Evolutionary conservation across 2,888 invertebrate genomes (phyloP).

Genomic region (Nemotelus nigrinus): DNA sequence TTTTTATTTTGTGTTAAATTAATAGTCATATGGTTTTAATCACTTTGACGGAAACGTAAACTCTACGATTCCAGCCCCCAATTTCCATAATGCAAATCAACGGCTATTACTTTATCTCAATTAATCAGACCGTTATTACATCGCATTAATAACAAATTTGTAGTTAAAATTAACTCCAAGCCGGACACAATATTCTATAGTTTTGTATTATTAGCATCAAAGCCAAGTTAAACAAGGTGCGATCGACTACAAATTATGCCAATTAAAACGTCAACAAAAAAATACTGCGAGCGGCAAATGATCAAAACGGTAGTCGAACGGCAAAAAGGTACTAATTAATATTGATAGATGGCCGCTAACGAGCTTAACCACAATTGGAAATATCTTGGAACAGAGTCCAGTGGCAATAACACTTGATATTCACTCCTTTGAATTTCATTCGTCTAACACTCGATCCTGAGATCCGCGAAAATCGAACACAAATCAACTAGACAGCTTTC

Average conservation of each 20-base stretch:
- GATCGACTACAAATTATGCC: background rate
- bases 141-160: too few relatives aligned
- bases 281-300: too few relatives aligned
- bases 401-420: too few relatives aligned
- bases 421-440: background rate
- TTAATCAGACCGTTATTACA: too few relatives aligned
- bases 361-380: background rate
- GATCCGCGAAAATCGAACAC: background rate
- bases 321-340: background rate
- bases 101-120: too few relatives aligned
- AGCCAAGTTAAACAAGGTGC: background rate
- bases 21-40: background rate
- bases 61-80: background rate
- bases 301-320: background rate
- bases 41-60: constrained; percentile 9
- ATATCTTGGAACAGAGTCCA: too few relatives aligned
- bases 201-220: constrained; percentile 15
- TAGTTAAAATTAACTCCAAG: too few relatives aligned
- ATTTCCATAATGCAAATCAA: too few relatives aligned
- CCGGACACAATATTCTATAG: constrained; percentile 19
- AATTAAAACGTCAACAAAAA: background rate
- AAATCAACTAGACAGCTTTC: constrained; percentile 39
- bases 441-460: background rate
- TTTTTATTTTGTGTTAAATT: too few relatives aligned
- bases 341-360: background rate